Conservation (phyloP, 2,888 invertebrate species). For the Erpobdella octoculata region DNA sequence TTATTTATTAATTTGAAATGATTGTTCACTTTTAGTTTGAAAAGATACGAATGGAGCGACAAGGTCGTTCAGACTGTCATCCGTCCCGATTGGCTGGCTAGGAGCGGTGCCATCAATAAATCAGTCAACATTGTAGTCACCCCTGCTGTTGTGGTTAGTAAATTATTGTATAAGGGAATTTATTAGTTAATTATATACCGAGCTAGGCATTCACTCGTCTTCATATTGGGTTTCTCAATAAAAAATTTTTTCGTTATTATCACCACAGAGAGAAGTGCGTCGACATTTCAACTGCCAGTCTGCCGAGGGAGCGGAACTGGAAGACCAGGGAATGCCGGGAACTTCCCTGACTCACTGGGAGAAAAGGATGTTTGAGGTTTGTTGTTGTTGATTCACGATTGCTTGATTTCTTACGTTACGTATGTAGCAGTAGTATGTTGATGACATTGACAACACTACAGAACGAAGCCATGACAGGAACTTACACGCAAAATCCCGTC, state of each 20-base stretch:
- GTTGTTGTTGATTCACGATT: neutral
- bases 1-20: neutral
- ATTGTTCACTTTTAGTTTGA: constrained; percentile 58
- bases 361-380: constrained; percentile 89
- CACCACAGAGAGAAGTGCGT: constrained; percentile 64
- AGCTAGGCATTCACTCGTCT: neutral
- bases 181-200: neutral
- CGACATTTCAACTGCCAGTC: constrained; percentile 75
- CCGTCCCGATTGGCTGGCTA: constrained; percentile 67
- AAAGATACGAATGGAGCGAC: constrained; percentile 89
- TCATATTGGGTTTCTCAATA: neutral
- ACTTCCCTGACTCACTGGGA: constrained; percentile 98
- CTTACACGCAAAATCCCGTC: constrained; percentile 39
- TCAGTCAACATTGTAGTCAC: constrained; percentile 64
- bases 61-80: constrained; percentile 71
- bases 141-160: constrained; percentile 65
- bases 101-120: constrained; percentile 67
- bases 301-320: constrained; percentile 87
- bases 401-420: neutral
- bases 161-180: neutral
- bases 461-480: constrained; percentile 41
- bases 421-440: neutral
- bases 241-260: neutral
- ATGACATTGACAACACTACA: constrained; percentile 7
- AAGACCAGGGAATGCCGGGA: constrained; percentile 91